Evolutionary conservation across 1,140 invertebrate genomes (phyloP).

Genomic region (Pararge aegeria): DNA sequence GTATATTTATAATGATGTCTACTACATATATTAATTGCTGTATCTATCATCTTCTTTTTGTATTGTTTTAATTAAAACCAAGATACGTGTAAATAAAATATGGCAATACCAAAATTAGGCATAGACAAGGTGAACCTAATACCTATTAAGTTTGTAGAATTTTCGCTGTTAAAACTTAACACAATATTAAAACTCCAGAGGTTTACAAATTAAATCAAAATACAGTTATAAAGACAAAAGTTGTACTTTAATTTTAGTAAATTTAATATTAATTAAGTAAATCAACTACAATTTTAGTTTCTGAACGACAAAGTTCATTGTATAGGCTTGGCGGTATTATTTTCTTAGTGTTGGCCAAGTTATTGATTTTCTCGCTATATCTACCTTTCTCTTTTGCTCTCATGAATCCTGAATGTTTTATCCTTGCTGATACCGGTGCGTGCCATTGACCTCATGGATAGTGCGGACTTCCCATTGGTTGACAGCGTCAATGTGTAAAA

Average conservation of each 20-base stretch:
- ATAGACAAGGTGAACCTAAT: not conserved
- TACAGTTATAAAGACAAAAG: too few relatives aligned
- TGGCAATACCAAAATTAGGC: not conserved
- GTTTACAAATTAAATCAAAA: too few relatives aligned
- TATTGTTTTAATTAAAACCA: too few relatives aligned
- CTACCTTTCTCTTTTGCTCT: conserved; percentile 38
- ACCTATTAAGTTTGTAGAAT: not conserved
- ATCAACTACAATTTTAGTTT: not conserved
- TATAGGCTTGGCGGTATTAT: conserved; percentile 36
- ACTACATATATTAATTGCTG: too few relatives aligned
- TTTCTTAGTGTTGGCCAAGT: conserved; percentile 45
- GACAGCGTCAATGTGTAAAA: conserved; percentile 49
- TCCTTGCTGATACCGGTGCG: conserved; percentile 42
- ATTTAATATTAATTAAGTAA: too few relatives aligned
- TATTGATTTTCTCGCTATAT: conserved; percentile 54
- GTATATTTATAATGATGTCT: too few relatives aligned
- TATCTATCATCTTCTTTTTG: too few relatives aligned
- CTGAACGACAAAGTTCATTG: conserved; percentile 15
- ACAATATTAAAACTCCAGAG: too few relatives aligned
- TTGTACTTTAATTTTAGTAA: too few relatives aligned
- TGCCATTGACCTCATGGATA: conserved; percentile 61
- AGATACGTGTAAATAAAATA: too few relatives aligned
- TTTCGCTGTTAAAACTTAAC: not conserved
- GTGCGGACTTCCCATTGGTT: conserved; percentile 49
- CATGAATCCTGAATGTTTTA: conserved; percentile 8